Evolutionary conservation across 2,888 invertebrate genomes (phyloP), one percentile per base, ranked within the genome.

Genomic region (Drosophila affinis): DNA sequence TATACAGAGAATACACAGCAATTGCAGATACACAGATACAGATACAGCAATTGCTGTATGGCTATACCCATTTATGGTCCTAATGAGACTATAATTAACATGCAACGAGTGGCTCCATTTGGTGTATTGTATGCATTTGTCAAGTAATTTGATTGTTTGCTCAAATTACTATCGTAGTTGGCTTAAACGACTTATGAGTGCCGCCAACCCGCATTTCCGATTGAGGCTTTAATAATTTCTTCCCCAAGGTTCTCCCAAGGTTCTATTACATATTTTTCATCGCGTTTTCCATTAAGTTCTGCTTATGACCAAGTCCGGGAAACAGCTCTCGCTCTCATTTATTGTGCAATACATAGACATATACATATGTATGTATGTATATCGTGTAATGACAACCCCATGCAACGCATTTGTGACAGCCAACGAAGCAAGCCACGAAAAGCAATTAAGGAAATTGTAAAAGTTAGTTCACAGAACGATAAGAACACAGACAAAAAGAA

Each of bases 371-470:
- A 18, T 18, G 18, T 18, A 18, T 18, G 18, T 29, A 29, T 29
- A 29, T 9, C 2, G 29, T 9, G 29, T 29, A 62, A 49, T 57
- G 49, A 51, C 39, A 21, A 29, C 29, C 39, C 7, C 18, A 27
- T 63, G 67, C 51, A 60, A 62, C 27, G 72, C 76, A 77, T 27
- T 73, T 76, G 57, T 39, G 62, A 57, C 62, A 52, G 54, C 51
- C 46, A 65, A 52, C 44, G 29, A 47, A 27, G 45, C 47, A 58
- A 67, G 59, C 55, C 57, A 49, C 78, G 63, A 60, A 76, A 71
- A 57, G 57, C 71, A 78, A 80, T 80, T 83, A 80, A 55, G 65
- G 70, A 72, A 75, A 75, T 81, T 62, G 56, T 18, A 69, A 71
- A 70, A 62, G 51, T 39, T 52, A 34, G 56, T 44, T 32, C 49